Conservation (phyloP, 2,888 invertebrate species). For the Monochamus alternatus region DNA sequence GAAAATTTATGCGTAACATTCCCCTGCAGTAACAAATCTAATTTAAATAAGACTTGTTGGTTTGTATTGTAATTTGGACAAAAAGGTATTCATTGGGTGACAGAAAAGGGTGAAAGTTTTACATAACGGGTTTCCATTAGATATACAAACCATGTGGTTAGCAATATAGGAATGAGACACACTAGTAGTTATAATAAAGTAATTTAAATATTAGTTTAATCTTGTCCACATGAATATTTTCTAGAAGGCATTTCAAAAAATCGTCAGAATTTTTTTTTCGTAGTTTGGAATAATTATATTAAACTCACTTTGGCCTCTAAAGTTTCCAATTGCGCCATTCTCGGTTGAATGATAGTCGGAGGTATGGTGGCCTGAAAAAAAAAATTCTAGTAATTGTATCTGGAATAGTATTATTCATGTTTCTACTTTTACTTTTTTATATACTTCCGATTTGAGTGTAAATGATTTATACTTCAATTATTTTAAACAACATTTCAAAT, state of each 20-base stretch:
- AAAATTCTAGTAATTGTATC: conserved; percentile 13
- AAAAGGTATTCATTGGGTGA: conserved; percentile 35
- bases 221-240: no score
- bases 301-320: conserved; percentile 83
- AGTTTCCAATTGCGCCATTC: conserved; percentile 83
- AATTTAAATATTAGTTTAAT: no score
- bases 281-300: background rate
- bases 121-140: background rate
- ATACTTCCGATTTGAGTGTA: no score
- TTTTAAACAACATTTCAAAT: no score
- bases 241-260: no score
- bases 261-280: no score
- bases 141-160: no score
- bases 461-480: no score
- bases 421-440: no score
- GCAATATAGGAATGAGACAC: no score
- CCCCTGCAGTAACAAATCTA: conserved; percentile 5
- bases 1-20: conserved; percentile 14
- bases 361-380: conserved; percentile 70
- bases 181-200: no score
- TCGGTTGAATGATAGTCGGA: conserved; percentile 69
- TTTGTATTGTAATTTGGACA: conserved; percentile 35
- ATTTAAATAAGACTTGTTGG: conserved; percentile 31
- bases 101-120: conserved; percentile 41
- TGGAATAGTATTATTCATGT: background rate